Evolutionary conservation across 1,140 invertebrate species (phyloP).

Genomic region (Leucophenga varia): DNA sequence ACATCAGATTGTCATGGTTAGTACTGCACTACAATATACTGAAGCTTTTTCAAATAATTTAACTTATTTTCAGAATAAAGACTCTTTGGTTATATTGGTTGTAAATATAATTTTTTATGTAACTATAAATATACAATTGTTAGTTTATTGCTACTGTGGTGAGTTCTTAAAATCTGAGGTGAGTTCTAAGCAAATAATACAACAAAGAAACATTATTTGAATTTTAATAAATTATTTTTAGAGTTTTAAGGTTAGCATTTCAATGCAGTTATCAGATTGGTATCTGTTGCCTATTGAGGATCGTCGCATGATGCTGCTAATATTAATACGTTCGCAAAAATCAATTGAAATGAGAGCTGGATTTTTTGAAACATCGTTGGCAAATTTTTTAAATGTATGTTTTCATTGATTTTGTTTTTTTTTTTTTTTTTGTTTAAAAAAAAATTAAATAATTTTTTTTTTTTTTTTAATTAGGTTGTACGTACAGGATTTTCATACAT

Average conservation of each 20-base stretch:
- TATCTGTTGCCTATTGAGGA: constrained; percentile 13
- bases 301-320: constrained; percentile 9
- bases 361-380: constrained; percentile 19
- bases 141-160: constrained; percentile 19
- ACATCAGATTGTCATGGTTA: constrained; percentile 17
- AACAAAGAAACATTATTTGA: too few species aligned
- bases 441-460: neutral
- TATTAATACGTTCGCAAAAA: constrained; percentile 16
- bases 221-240: too few species aligned
- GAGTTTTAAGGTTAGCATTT: constrained; percentile 13
- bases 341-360: constrained; percentile 14
- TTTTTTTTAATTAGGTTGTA: constrained; percentile 14
- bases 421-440: constrained; percentile 1
- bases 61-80: constrained; percentile 8
- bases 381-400: constrained; percentile 19
- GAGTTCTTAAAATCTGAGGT: constrained; percentile 19
- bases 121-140: constrained; percentile 14
- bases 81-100: constrained; percentile 9
- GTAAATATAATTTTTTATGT: constrained; percentile 12
- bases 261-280: constrained; percentile 17
- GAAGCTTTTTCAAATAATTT: too few species aligned
- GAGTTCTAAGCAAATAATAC: too few species aligned
- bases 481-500: constrained; percentile 14
- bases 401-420: neutral
- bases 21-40: too few species aligned